Evolutionary conservation across 2,888 invertebrate species (phyloP).

Genomic region (Hermodice carunculata): DNA sequence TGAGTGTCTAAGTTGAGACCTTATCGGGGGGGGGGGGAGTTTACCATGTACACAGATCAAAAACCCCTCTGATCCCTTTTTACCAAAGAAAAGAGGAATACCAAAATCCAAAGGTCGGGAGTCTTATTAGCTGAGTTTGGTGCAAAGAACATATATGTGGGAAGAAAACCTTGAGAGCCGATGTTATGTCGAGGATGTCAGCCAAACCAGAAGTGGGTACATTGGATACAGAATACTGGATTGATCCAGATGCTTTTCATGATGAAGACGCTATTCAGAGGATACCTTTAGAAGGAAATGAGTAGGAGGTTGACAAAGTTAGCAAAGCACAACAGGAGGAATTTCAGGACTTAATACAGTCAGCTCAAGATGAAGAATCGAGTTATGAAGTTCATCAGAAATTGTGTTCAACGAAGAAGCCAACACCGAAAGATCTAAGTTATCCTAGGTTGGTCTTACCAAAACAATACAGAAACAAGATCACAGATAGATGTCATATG

Average conservation of each 20-base stretch:
- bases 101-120: slow-evolving; percentile 15
- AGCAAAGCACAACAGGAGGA: too few relatives aligned
- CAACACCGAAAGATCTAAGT: too few relatives aligned
- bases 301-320: too few relatives aligned
- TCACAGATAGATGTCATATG: too few relatives aligned
- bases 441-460: too few relatives aligned
- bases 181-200: slow-evolving; percentile 4
- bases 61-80: slow-evolving; percentile 14
- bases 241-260: background rate
- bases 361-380: too few relatives aligned
- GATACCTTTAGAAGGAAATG: too few relatives aligned
- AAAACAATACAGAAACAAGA: too few relatives aligned
- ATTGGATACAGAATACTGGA: background rate
- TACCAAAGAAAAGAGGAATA: slow-evolving; percentile 1
- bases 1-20: background rate
- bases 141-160: background rate
- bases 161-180: slow-evolving; percentile 8
- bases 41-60: slow-evolving; percentile 13
- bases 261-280: too few relatives aligned
- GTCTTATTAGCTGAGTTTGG: slow-evolving; percentile 18
- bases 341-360: too few relatives aligned
- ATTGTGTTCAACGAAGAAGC: too few relatives aligned
- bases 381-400: too few relatives aligned
- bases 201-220: background rate
- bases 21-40: slow-evolving; percentile 2